Conservation (phyloP, 2,888 invertebrate genomes). For the Odontomyia ornata region DNA sequence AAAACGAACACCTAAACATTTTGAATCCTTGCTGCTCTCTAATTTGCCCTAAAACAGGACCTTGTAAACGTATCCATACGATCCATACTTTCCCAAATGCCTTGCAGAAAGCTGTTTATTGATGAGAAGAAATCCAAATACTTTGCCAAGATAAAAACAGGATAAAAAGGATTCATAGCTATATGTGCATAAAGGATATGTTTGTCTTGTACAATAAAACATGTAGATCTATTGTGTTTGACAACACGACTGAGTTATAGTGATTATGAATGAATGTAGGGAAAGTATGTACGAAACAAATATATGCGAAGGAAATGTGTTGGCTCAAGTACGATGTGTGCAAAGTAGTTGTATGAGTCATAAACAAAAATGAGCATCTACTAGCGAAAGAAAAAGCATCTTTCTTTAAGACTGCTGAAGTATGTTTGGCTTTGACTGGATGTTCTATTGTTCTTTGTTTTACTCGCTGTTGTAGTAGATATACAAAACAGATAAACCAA, state of each 20-base stretch:
- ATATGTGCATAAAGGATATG: conserved; percentile 1
- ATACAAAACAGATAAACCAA: not conserved
- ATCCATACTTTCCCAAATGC: not conserved
- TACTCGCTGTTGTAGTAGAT: not conserved
- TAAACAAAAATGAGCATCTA: too few species aligned
- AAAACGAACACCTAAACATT: not conserved
- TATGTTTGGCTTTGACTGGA: not conserved
- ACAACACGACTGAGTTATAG: conserved; percentile 6
- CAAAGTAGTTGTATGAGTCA: too few species aligned
- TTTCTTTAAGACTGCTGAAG: not conserved
- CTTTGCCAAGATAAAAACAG: not conserved
- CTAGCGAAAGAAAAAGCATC: not conserved
- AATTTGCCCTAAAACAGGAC: not conserved
- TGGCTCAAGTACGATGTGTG: too few species aligned
- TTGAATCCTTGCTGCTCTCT: not conserved
- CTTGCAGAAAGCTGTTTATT: not conserved
- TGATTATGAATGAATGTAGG: not conserved
- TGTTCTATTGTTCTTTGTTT: not conserved
- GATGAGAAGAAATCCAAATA: not conserved
- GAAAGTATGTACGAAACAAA: not conserved
- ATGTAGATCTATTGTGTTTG: not conserved
- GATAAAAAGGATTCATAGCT: not conserved
- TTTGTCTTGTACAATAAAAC: not conserved
- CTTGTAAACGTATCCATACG: not conserved
- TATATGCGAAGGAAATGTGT: not conserved